Evolutionary conservation across 2,113 vertebrate species (phyloP).

Genomic region (Gasterosteus aculeatus): DNA sequence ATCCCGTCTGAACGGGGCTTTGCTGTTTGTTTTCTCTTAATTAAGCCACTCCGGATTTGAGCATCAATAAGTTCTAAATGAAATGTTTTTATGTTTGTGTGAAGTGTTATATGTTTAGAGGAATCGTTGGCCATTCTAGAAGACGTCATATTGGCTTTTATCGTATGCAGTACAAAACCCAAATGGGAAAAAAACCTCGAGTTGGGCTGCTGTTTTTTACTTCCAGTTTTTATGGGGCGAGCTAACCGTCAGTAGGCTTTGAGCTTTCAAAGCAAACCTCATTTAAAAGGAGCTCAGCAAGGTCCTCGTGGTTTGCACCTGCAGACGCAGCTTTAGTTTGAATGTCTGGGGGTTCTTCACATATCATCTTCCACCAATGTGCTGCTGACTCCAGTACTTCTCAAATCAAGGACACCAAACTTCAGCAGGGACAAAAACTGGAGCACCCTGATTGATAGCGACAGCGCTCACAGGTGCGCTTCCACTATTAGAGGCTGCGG

Average conservation of each 20-base stretch:
- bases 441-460: conserved; percentile 37
- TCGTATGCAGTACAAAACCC: too few relatives aligned
- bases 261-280: background rate
- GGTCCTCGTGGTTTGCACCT: background rate
- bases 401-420: conserved; percentile 27
- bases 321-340: background rate
- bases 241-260: background rate
- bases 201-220: background rate
- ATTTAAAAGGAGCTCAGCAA: background rate
- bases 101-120: background rate
- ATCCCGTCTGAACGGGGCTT: conserved; percentile 26
- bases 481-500: conserved; percentile 3
- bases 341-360: background rate
- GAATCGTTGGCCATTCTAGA: background rate
- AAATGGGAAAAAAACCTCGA: background rate
- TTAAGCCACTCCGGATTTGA: conserved; percentile 21
- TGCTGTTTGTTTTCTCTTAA: conserved; percentile 24
- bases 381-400: conserved; percentile 13
- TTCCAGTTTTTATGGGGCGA: background rate
- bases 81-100: background rate
- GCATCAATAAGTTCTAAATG: background rate
- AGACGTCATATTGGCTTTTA: background rate
- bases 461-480: conserved; percentile 23
- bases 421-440: conserved; percentile 5
- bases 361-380: background rate